Base-by-base conservation (phyloP, 1,140 invertebrate genomes). In the Paralvinella palmiformis region DNA sequence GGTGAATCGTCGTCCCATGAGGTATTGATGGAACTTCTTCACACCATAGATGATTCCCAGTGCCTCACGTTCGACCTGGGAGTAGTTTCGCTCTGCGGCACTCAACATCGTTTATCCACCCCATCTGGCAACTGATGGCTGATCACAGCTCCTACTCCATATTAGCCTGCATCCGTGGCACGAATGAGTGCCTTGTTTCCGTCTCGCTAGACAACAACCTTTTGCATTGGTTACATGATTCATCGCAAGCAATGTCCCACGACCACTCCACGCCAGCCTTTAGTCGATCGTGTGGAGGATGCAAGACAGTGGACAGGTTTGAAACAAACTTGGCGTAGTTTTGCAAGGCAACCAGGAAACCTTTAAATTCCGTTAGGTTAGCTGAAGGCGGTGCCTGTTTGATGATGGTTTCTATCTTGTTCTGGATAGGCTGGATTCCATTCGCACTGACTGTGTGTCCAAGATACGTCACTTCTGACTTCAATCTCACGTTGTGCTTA, bases 41-140 rank as follows among this genome's bases (percentile, higher is more conserved):
- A 2, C 73, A 73, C 55, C 74, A 68, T 20, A 75, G 71, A 58
- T 77, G 72, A 17, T 66, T 73, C 36, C 72, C 52, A 29, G 81
- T 63, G 10, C 27, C 55, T 57, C 32, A 10, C 24, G 71, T 73
- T 31, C 85, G 69, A 3, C 74, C 73, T 53, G 77, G 66, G 5
- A 82, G 84, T 10, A 75, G 81, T 70, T 71, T 81, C 2, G 71
- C 71, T 36, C 82, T 74, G 13, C 75, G 74, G 29, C 59, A 56
- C 52, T 79, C 72, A 27, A 32, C 62, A 15, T 65, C 67, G n/a
- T n/a, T n/a, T n/a, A n/a, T n/a, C n/a, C n/a, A n/a, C n/a, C n/a
- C n/a, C n/a, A n/a, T n/a, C n/a, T n/a, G n/a, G n/a, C n/a, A 53
- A 78, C 75, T 29, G 68, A 41, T 82, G 76, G 10, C 68, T 66